Evolutionary conservation across 2,797 vertebrate genomes (phyloP).

Genomic region (Graptemys geographica): DNA sequence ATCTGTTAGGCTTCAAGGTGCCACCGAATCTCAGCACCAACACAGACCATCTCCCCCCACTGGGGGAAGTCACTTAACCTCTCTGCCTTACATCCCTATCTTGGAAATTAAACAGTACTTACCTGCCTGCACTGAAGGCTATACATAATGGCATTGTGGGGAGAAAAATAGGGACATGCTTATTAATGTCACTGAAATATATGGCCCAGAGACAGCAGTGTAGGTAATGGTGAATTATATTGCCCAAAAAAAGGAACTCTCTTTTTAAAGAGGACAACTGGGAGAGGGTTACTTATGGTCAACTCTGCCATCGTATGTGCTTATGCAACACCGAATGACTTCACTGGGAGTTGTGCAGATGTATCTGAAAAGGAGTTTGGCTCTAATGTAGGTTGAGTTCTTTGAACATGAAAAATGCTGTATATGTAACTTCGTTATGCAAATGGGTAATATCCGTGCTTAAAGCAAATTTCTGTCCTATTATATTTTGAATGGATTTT

Average conservation of each 20-base stretch:
- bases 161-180: background rate
- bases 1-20: too few relatives aligned
- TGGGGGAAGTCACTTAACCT: background rate
- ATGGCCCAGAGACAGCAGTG: background rate
- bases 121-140: background rate
- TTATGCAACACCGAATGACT: background rate
- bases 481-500: background rate
- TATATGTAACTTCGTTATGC: background rate
- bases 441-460: background rate
- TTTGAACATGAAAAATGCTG: background rate
- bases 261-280: background rate
- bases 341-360: too few relatives aligned
- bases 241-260: background rate
- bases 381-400: background rate
- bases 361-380: background rate
- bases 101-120: background rate
- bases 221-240: background rate
- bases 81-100: background rate
- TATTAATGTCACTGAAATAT: background rate
- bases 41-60: background rate
- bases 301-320: background rate
- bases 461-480: background rate
- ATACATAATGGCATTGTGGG: background rate
- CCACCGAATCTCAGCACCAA: background rate
- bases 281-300: background rate